These are phyloP conservation scores for Rhingia rostrata DNA, from an alignment of 2,888 invertebrate species.

Conservation along the genomic window DNA sequence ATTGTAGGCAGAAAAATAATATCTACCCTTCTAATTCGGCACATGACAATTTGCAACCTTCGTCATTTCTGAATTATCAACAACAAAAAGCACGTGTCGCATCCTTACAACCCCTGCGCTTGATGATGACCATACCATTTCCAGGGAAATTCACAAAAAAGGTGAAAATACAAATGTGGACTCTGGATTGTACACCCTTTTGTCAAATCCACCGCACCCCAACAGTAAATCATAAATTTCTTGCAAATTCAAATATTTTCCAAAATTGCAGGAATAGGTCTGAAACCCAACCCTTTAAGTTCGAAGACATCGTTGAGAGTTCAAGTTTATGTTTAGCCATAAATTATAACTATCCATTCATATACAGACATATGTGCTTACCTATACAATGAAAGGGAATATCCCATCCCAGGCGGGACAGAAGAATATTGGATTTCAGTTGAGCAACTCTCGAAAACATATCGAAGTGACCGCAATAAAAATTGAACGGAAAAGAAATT, in stretches of 20 bases:
- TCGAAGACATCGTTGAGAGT: neutral
- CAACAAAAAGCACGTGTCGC: constrained; percentile 72
- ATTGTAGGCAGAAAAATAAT: neutral
- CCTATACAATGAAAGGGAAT: constrained; percentile 6
- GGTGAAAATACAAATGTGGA: constrained; percentile 56
- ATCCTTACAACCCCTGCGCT: constrained; percentile 52
- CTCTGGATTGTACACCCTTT: constrained; percentile 41
- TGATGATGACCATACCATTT: constrained; percentile 48
- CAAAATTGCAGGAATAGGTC: constrained; percentile 5
- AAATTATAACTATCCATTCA: constrained; percentile 68
- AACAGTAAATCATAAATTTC: constrained; percentile 54
- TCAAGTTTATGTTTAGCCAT: constrained; percentile 59
- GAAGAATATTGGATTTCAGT: constrained; percentile 71
- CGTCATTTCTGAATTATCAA: constrained; percentile 56
- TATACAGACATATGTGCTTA: too few relatives aligned
- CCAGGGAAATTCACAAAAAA: constrained; percentile 28
- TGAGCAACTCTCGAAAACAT: constrained; percentile 67
- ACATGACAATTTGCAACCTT: constrained; percentile 63
- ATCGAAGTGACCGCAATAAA: constrained; percentile 74
- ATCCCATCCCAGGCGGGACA: constrained; percentile 21
- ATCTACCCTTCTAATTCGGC: constrained; percentile 46
- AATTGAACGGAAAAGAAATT: constrained; percentile 71
- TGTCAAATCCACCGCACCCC: constrained; percentile 26
- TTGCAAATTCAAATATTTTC: constrained; percentile 50
- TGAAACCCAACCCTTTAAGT: constrained; percentile 12